Percentiles rank a stretch among this genome's conserved stretches.
phyloP scores from a whole-genome alignment of 2,797 vertebrate species.

The Lutjanus campechanus region DNA sequence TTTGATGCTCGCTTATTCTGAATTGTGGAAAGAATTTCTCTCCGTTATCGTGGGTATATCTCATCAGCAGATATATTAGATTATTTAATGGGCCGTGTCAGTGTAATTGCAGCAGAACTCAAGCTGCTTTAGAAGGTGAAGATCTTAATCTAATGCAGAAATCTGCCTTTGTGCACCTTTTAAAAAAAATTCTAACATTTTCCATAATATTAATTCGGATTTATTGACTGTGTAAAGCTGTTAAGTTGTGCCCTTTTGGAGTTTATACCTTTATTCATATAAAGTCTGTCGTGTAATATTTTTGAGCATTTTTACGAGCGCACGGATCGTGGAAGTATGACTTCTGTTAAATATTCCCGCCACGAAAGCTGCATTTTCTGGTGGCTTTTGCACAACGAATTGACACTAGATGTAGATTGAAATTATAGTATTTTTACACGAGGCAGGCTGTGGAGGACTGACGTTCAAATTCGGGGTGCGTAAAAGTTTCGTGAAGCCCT shows the following conservation, averaged over 20 bases:
- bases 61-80: not conserved
- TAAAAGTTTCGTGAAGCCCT: constrained; percentile 8
- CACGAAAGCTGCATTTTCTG: not conserved
- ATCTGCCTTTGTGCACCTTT: not conserved
- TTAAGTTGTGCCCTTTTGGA: not conserved
- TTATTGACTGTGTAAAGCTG: not conserved
- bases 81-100: not conserved
- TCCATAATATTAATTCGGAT: fast-evolving
- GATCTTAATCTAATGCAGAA: not conserved
- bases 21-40: not conserved
- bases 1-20: not conserved
- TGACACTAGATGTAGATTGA: not conserved
- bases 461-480: not conserved
- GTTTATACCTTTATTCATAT: not conserved
- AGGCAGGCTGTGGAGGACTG: not conserved
- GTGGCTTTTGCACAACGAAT: not conserved
- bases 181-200: not conserved
- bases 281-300: not conserved
- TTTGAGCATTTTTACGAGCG: not conserved
- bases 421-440: fast-evolving
- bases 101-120: not conserved
- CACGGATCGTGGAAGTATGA: not conserved
- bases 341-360: not conserved
- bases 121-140: not conserved
- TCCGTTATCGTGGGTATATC: fast-evolving